Base-by-base conservation (phyloP, 2,888 invertebrate genomes). In the Folsomia manolachei region DNA sequence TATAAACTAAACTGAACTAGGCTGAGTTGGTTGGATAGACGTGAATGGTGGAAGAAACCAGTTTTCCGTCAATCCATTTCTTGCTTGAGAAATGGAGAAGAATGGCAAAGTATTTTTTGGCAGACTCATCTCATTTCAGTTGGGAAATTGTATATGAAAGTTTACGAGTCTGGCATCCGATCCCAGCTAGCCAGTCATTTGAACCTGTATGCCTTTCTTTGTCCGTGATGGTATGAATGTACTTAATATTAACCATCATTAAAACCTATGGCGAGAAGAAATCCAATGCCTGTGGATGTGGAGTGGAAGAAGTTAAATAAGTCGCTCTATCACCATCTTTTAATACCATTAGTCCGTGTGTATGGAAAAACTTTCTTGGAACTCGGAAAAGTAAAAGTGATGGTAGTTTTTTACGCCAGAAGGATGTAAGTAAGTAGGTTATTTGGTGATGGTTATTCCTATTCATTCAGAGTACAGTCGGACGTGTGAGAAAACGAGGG, bases 241-340 rank as follows among this genome's bases (percentile, higher is more conserved):
- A 19, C 56, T 56, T 56, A 27, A 27, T 27, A 52, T 52, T 66
- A 24, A 66, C 51, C 19, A 52, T 66, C 65, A 66, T 66, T 66
- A 66, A 63, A 66, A 66, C 27, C 27, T 27, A 14, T 25, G 18
- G 64, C 26, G 27, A 66, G 24, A 26, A 64, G 19, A 39, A 66
- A 71, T 68, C 52, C 51, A 68, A 64, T 72, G 69, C 25, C 51
- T 27, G 60, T 65, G 63, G 27, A 53, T n/a, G 21, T 26, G 4
- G 21, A 24, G 63, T 26, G 27, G 23, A 26, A 25, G 25, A 19
- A 63, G 39, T 56, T 64, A 7, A 27, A 56, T 53, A 70, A 53
- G 63, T 56, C 51, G 53, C 63, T 63, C 24, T 51, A 63, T 63
- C 25, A 23, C 23, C 65, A 23, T 52, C 52, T 7, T 19, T 39